Conservation (phyloP, 1,140 invertebrate genomes). For the Latrodectus geometricus region DNA sequence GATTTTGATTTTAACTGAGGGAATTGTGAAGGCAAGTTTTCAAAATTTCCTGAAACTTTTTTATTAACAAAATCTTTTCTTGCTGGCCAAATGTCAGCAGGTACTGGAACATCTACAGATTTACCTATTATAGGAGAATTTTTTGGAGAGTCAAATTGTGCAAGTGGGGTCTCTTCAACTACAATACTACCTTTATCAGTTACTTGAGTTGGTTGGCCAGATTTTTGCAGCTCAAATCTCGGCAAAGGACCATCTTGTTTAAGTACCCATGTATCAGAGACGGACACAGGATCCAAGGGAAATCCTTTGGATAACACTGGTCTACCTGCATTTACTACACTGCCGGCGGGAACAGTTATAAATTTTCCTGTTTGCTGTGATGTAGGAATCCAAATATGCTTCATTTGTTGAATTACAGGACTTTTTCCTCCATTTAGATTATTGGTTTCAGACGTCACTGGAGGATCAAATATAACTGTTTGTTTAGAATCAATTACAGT, state of each 20-base stretch:
- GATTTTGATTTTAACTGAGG: neutral
- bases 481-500: neutral
- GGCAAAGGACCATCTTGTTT: constrained; percentile 42
- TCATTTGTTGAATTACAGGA: constrained; percentile 6
- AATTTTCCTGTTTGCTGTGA: constrained; percentile 48
- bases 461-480: constrained; percentile 15
- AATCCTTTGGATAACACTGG: constrained; percentile 21
- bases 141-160: constrained; percentile 26
- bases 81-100: constrained; percentile 17
- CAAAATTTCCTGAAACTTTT: neutral
- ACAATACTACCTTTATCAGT: constrained; percentile 1
- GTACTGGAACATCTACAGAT: constrained; percentile 1
- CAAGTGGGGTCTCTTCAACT: neutral
- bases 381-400: constrained; percentile 49
- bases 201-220: neutral
- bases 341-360: constrained; percentile 30
- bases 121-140: constrained; percentile 21
- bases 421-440: neutral
- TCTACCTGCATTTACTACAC: neutral
- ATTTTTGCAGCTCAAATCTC: constrained; percentile 26
- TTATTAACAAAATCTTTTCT: neutral
- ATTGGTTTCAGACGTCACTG: neutral
- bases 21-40: neutral
- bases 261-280: constrained; percentile 47
- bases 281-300: neutral